Conservation (phyloP, 2,888 invertebrate species). For the Rhingia campestris region DNA sequence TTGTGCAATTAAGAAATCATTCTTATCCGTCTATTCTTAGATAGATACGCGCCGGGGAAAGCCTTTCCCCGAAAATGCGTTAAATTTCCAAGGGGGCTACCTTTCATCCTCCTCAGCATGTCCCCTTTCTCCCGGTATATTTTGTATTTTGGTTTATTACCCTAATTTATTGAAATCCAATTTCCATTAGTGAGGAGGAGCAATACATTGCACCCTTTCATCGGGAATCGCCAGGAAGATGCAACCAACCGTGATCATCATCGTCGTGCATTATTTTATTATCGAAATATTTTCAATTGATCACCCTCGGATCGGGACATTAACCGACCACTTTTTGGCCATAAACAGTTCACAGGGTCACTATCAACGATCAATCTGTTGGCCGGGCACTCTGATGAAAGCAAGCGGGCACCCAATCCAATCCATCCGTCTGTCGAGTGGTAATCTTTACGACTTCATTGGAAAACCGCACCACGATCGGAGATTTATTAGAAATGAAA, state of each 20-base stretch:
- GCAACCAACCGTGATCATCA: slow-evolving; percentile 40
- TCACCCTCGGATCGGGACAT: slow-evolving; percentile 36
- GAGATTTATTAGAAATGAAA: slow-evolving; percentile 74
- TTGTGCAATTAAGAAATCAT: slow-evolving; percentile 55
- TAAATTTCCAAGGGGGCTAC: slow-evolving; percentile 34
- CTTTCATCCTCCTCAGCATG: slow-evolving; percentile 1
- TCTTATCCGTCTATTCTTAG: slow-evolving; percentile 26
- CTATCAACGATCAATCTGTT: slow-evolving; percentile 24
- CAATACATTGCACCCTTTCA: slow-evolving; percentile 53
- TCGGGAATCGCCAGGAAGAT: background rate
- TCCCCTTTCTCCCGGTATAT: slow-evolving; percentile 10
- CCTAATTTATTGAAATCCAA: slow-evolving; percentile 43
- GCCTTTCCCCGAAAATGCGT: slow-evolving; percentile 69
- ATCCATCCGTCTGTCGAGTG: slow-evolving; percentile 10
- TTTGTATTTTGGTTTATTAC: slow-evolving; percentile 54
- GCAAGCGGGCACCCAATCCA: slow-evolving; percentile 30
- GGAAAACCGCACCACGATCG: slow-evolving; percentile 66
- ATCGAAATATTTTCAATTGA: slow-evolving; percentile 63
- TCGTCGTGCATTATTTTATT: slow-evolving; percentile 55
- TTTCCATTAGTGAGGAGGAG: slow-evolving; percentile 58
- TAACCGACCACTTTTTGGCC: slow-evolving; percentile 61
- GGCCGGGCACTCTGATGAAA: slow-evolving; percentile 24
- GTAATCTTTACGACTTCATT: slow-evolving; percentile 74
- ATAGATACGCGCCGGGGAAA: slow-evolving; percentile 34
- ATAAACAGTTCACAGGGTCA: slow-evolving; percentile 68